phyloP scores from a whole-genome alignment of 2,888 invertebrate genomes.

The Mamestra brassicae region DNA sequence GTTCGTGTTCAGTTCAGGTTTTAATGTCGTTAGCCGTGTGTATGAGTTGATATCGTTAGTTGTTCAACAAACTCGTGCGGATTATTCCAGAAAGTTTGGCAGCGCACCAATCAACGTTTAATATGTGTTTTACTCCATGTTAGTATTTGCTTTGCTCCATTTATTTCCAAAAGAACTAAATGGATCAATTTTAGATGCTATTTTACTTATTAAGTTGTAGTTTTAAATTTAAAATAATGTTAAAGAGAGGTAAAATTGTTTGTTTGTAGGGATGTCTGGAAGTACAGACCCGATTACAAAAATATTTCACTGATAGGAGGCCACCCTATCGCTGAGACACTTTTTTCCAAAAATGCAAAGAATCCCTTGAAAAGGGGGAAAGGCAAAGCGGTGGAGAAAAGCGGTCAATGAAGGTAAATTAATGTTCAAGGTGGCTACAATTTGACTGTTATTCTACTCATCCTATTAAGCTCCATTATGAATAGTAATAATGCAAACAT shows the following conservation, averaged over 20 bases:
- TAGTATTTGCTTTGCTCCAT: slow-evolving; percentile 35
- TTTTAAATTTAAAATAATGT: background rate
- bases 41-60: slow-evolving; percentile 60
- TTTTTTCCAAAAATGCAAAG: too few species aligned
- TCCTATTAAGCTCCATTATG: background rate
- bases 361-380: too few species aligned
- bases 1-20: slow-evolving; percentile 57
- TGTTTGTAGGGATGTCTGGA: background rate
- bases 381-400: too few species aligned
- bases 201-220: slow-evolving; percentile 2
- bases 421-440: background rate
- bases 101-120: slow-evolving; percentile 52
- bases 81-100: slow-evolving; percentile 49
- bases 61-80: slow-evolving; percentile 43
- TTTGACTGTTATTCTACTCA: too few species aligned
- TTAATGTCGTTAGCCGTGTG: slow-evolving; percentile 57
- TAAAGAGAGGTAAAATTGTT: background rate
- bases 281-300: background rate
- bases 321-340: too few species aligned
- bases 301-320: background rate
- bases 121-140: slow-evolving; percentile 29
- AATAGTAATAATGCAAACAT: slow-evolving; percentile 6
- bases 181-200: slow-evolving; percentile 10
- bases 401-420: too few species aligned
- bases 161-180: slow-evolving; percentile 6